Base-by-base conservation (phyloP, 2,888 invertebrate species). In the Pristionchus fissidentatus region DNA sequence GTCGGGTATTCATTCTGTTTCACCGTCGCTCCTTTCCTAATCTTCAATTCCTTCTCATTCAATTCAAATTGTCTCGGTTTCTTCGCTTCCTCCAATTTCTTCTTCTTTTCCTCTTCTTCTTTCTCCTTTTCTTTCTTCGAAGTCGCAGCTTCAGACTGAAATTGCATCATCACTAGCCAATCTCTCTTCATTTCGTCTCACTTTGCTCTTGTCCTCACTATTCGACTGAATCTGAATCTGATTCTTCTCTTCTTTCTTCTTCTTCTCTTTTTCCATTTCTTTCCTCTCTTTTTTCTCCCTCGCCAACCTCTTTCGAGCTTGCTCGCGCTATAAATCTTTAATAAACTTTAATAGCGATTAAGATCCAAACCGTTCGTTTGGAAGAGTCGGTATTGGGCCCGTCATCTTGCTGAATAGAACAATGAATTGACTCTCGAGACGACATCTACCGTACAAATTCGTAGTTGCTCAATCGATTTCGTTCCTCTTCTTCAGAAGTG, bases 21-120 rank as follows among this genome's bases (percentile, higher is more conserved):
- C 15, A 22, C 13, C n/a, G 41, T 41, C 10, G 70, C 70, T 5
- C 70, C 70, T 13, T 41, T 70, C 5, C 70, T 38, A 8, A 70
- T 70, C 41, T 70, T 70, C n/a, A 70, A 38, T 41, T 70, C 70
- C 26, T 70, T 70, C 41, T 41, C 70, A 43, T 70, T 70, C 15
- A 70, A 41, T 4, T 38, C 1, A 26, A 70, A 70, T 41, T 7
- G 70, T 38, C 1, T 41, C 70, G 29, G 1, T 7, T 3, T 62
- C 62, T 13, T 10, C 62, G 60, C 29, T 13, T 60, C 32, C 19
- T 60, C 32, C 32, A n/a, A n/a, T n/a, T 60, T 29, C 29, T 60
- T 32, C 60, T 60, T 32, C 32, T 60, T 32, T 22, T 60, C 32
- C 60, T 60, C n/a, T 52, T 52, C 52, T 13, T 52, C 52, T 52